Conservation (phyloP, 2,888 invertebrate genomes). For the Diploptera punctata region DNA sequence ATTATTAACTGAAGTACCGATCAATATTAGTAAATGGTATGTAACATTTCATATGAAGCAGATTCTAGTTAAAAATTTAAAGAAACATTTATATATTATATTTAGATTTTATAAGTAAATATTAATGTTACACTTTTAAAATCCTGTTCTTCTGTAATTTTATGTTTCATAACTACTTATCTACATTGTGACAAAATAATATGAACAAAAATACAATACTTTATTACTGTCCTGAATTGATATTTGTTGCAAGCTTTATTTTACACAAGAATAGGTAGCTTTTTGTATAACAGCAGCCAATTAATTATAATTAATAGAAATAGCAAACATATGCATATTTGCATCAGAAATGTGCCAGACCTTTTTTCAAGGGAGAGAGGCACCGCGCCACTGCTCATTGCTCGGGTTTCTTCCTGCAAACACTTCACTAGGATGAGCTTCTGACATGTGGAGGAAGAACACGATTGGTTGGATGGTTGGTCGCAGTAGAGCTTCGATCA, state of each 20-base stretch:
- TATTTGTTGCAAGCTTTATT: not conserved
- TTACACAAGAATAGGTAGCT: not conserved
- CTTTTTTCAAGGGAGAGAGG: constrained; percentile 30
- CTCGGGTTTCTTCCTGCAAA: constrained; percentile 26
- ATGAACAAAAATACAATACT: too few species aligned
- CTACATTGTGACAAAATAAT: too few species aligned
- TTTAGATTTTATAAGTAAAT: too few species aligned
- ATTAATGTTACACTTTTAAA: too few species aligned
- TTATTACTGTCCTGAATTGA: not conserved
- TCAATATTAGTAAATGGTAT: too few species aligned
- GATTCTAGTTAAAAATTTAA: too few species aligned
- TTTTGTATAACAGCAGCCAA: constrained; percentile 26
- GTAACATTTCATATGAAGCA: too few species aligned
- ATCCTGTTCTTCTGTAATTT: too few species aligned
- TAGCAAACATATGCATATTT: not conserved
- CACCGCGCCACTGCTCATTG: constrained; percentile 30
- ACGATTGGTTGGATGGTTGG: constrained; percentile 15
- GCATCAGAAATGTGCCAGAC: constrained; percentile 7
- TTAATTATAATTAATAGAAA: constrained; percentile 12
- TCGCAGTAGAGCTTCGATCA: constrained; percentile 29
- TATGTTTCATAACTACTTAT: too few species aligned
- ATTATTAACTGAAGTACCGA: too few species aligned
- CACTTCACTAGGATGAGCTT: constrained; percentile 31
- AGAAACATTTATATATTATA: too few species aligned
- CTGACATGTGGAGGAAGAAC: constrained; percentile 25